Conservation (phyloP, 2,888 invertebrate genomes). For the Pseudanteris insignis region DNA sequence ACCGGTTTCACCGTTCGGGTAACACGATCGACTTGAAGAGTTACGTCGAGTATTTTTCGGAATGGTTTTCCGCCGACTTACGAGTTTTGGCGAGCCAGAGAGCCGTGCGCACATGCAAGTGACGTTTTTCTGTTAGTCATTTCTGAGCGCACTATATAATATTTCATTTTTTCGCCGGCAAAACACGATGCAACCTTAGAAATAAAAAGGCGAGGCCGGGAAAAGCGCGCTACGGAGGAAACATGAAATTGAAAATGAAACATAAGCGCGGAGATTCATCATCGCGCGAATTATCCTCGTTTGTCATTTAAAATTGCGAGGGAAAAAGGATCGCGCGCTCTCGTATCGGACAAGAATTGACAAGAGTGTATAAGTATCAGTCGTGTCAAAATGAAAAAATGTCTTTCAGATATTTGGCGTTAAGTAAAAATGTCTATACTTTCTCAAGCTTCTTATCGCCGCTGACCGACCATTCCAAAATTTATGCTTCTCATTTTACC, state of each 20-base stretch:
- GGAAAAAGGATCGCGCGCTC: conserved; percentile 17
- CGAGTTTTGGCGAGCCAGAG: conserved; percentile 40
- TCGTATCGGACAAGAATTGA: conserved; percentile 24
- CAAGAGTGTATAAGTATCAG: conserved; percentile 32
- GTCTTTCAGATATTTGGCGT: conserved; percentile 26
- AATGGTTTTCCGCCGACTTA: conserved; percentile 44
- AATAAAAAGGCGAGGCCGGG: background rate
- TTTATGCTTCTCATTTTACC: conserved; percentile 4
- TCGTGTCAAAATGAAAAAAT: conserved; percentile 20
- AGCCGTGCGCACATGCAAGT: conserved; percentile 38
- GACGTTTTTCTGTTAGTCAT: conserved; percentile 45
- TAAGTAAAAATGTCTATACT: conserved; percentile 17
- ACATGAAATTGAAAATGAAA: conserved; percentile 27
- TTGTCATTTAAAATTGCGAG: conserved; percentile 42
- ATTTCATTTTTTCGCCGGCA: conserved; percentile 42
- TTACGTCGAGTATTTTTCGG: conserved; percentile 42
- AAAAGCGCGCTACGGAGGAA: conserved; percentile 4
- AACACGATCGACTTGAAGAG: conserved; percentile 42
- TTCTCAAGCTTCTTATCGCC: conserved; percentile 13
- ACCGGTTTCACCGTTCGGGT: conserved; percentile 36
- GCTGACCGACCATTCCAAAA: conserved; percentile 11
- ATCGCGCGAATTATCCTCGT: conserved; percentile 37
- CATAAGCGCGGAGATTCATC: conserved; percentile 31
- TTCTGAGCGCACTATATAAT: conserved; percentile 41
- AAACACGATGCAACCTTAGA: conserved; percentile 33